A percentile compares a stretch with the other conserved stretches of the same genome.
Evolutionary conservation across 1,140 invertebrate genomes (phyloP).

Genomic region (Drosophila sp.): DNA sequence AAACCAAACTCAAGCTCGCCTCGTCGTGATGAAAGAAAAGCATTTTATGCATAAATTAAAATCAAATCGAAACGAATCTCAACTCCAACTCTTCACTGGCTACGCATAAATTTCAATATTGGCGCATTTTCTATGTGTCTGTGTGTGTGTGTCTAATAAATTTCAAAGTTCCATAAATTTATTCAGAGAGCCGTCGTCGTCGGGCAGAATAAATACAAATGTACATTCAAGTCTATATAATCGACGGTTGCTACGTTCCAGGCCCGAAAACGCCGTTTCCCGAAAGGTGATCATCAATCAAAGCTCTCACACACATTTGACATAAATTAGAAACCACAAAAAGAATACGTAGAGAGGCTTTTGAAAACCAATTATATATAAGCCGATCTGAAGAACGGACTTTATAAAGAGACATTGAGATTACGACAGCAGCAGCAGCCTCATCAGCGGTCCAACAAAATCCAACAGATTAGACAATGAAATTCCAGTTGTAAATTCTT

Average conservation of each 20-base stretch:
- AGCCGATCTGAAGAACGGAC: slow-evolving; percentile 63
- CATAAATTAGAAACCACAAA: slow-evolving; percentile 74
- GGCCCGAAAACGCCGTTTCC: slow-evolving; percentile 13
- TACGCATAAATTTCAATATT: slow-evolving; percentile 79
- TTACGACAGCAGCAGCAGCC: slow-evolving; percentile 33
- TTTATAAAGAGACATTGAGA: slow-evolving; percentile 19
- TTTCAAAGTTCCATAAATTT: slow-evolving; percentile 64
- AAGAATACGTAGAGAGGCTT: slow-evolving; percentile 29
- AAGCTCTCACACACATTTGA: slow-evolving; percentile 65
- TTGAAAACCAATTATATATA: slow-evolving; percentile 71
- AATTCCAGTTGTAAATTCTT: background rate
- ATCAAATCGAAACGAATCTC: slow-evolving; percentile 77
- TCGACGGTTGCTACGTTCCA: slow-evolving; percentile 19
- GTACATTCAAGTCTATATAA: slow-evolving; percentile 39
- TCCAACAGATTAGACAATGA: background rate
- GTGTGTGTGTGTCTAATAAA: slow-evolving; percentile 12
- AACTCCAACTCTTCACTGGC: slow-evolving; percentile 26
- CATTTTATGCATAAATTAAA: slow-evolving; percentile 81
- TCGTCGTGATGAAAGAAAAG: slow-evolving; percentile 78
- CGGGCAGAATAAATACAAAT: slow-evolving; percentile 11
- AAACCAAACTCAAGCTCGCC: slow-evolving; percentile 40
- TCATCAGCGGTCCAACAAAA: background rate
- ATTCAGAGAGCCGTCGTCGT: slow-evolving; percentile 55
- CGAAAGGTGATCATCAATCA: slow-evolving; percentile 69
- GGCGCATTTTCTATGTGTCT: slow-evolving; percentile 71